A percentile compares a stretch with the other conserved stretches of the same genome.
Conservation (phyloP, 1,140 invertebrate species). For the Thaumatotibia leucotreta region DNA sequence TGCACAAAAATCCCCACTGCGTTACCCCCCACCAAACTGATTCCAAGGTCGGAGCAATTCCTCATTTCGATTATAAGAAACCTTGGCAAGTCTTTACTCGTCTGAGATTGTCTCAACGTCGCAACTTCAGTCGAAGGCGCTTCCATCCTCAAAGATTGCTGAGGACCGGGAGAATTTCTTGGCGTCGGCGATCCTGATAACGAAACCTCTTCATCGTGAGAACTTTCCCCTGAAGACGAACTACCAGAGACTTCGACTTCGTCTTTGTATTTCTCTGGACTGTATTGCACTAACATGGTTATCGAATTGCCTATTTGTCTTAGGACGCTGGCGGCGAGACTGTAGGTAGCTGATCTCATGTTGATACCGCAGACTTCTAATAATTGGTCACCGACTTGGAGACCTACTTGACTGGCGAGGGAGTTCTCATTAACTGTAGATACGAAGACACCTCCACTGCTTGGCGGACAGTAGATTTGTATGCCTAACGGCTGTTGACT, state of each 20-base stretch:
- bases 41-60: constrained; percentile 92
- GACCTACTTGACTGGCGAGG: constrained; percentile 90
- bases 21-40: constrained; percentile 95
- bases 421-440: constrained; percentile 95
- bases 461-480: constrained; percentile 89
- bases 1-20: constrained; percentile 97
- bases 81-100: constrained; percentile 72
- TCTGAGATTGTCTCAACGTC: constrained; percentile 55
- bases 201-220: constrained; percentile 81
- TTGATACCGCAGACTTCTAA: constrained; percentile 98
- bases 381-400: constrained; percentile 97
- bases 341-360: constrained; percentile 95
- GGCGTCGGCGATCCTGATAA: constrained; percentile 90
- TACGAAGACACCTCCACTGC: constrained; percentile 95
- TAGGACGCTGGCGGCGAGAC: constrained; percentile 93
- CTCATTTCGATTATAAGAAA: constrained; percentile 92
- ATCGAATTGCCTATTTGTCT: constrained; percentile 96
- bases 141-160: constrained; percentile 73
- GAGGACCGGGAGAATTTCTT: constrained; percentile 88
- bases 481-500: constrained; percentile 95
- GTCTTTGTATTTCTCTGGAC: constrained; percentile 90
- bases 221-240: constrained; percentile 79
- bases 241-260: constrained; percentile 82
- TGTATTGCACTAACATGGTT: constrained; percentile 97
- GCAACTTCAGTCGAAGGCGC: constrained; percentile 58